A percentile compares a stretch with the other conserved stretches of the same genome.
phyloP scores from a whole-genome alignment of 1,140 invertebrate species.

The Hypothenemus hampei region DNA sequence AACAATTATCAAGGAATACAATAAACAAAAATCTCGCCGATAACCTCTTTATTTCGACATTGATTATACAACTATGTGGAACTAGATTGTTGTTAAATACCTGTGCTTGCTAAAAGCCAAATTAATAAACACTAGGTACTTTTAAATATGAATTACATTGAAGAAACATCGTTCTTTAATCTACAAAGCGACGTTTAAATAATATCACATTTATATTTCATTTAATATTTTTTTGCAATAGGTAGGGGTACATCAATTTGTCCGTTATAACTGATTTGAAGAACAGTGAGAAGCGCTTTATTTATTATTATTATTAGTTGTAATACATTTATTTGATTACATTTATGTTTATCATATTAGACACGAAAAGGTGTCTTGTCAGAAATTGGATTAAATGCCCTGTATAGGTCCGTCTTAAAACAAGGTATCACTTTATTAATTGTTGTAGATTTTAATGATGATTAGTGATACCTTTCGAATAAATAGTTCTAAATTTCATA shows the following conservation, averaged over 20 bases:
- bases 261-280: constrained; percentile 9
- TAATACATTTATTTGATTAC: neutral
- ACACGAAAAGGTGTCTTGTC: neutral
- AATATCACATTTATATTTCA: constrained; percentile 25
- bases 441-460: no score
- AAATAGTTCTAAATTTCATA: no score
- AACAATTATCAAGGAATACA: no score
- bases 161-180: neutral
- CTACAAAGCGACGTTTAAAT: constrained; percentile 20
- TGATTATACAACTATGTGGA: constrained; percentile 27
- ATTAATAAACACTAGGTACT: neutral
- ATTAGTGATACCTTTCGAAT: no score
- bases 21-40: constrained; percentile 3
- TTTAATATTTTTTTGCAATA: constrained; percentile 4
- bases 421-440: constrained; percentile 1
- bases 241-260: constrained; percentile 9
- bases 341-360: neutral
- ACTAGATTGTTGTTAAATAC: constrained; percentile 21
- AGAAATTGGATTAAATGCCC: constrained; percentile 1
- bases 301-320: constrained; percentile 8
- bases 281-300: constrained; percentile 14
- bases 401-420: constrained; percentile 2
- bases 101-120: constrained; percentile 25
- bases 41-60: constrained; percentile 25
- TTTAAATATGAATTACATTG: neutral